Evolutionary conservation across 2,113 vertebrate species (phyloP), one percentile per base, ranked within the genome.

Genomic region (Mesoclemmys tuberculata): DNA sequence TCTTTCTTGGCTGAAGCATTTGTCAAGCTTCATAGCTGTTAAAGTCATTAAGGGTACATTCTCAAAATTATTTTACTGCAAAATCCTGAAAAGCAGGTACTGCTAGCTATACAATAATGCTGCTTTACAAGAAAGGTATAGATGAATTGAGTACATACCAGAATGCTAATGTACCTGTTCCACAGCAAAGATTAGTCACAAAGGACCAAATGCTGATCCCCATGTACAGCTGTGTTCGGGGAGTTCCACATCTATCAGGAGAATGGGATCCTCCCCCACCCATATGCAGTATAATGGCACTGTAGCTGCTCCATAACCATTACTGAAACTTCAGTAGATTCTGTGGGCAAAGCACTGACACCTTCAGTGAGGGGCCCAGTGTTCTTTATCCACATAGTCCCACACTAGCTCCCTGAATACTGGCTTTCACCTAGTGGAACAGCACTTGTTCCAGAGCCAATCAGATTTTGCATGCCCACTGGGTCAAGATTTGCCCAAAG

Each of bases 41-140:
- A 41, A 88, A 94, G 75, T 82, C 87, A 84, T 89, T 92, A 88
- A 88, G 79, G 71, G 92, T 95, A 74, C 75, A 87, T 95, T 87
- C 95, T 96, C 74, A n/a, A 86, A 94, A 85, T n/a, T 85, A 80
- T 84, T 97, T 96, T 94, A 41, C 93, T 38, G 82, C 89, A 96
- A 97, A 80, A 97, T 97, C 95, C 86, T 93, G 96, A 61, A 77
- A 46, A 90, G 93, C 97, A 95, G 96, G 96, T 94, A 96, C 58
- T 75, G 95, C 93, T 87, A 94, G 94, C 88, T 82, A 78, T 79
- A 52, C 91, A 95, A 64, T 88, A 94, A 97, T 96, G 97, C 77
- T 95, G 97, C 91, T 88, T 61, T 90, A 85, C 97, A 48, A 96
- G 97, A 97, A 94, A 64, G 46, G 81, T 56, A 51, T 38, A 95